phyloP scores from a whole-genome alignment of 2,888 invertebrate genomes.

The Drosophila silvestris region DNA sequence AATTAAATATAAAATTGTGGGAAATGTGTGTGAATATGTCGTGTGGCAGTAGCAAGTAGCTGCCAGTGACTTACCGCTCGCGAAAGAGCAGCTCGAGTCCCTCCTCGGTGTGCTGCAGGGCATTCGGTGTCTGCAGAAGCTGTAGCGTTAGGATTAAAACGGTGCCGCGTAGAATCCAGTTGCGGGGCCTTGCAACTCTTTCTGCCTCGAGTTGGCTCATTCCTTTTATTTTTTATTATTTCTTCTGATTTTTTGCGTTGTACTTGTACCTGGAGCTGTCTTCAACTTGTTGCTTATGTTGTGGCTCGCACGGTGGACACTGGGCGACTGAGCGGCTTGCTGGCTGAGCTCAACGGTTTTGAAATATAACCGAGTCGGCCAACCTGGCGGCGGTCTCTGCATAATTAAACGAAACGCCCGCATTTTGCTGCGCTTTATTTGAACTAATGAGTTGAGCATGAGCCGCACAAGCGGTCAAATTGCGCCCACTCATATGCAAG shows the following conservation, averaged over 20 bases:
- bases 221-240: background rate
- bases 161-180: slow-evolving; percentile 65
- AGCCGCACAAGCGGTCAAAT: slow-evolving; percentile 3
- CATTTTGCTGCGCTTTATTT: slow-evolving; percentile 59
- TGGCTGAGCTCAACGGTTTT: slow-evolving; percentile 56
- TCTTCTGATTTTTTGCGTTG: background rate
- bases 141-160: slow-evolving; percentile 67
- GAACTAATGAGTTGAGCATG: slow-evolving; percentile 65
- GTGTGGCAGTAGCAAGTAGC: background rate
- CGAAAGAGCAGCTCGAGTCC: slow-evolving; percentile 86
- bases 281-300: slow-evolving; percentile 2
- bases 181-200: slow-evolving; percentile 33
- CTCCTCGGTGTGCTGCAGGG: slow-evolving; percentile 81
- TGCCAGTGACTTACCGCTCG: slow-evolving; percentile 83
- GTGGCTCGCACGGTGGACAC: slow-evolving; percentile 34
- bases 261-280: background rate
- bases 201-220: slow-evolving; percentile 30
- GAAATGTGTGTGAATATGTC: background rate
- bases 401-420: slow-evolving; percentile 67
- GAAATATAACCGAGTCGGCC: slow-evolving; percentile 64
- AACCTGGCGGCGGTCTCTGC: slow-evolving; percentile 48
- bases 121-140: slow-evolving; percentile 59
- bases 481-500: slow-evolving; percentile 28
- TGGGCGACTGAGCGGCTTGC: slow-evolving; percentile 59
- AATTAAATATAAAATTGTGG: background rate